Evolutionary conservation across 1,140 invertebrate species (phyloP), one percentile per base, ranked within the genome.

Genomic region (Leptinotarsa lineolata): DNA sequence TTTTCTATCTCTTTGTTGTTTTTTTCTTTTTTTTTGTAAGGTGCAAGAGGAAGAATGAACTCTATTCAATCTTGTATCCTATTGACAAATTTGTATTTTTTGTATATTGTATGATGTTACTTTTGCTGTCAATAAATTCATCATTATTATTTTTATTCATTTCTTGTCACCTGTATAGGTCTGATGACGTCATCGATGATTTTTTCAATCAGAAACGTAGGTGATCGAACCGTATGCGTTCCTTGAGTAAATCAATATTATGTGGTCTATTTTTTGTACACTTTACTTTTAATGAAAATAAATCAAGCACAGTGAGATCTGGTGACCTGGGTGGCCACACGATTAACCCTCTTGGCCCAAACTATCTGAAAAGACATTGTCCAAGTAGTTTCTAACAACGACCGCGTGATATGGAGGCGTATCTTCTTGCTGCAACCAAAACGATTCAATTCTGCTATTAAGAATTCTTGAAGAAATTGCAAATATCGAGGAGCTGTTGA

Each of bases 271-370:
- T 20, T n/a, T 66, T 39, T 21, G 21, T 66, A 45, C 24, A 39
- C 30, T 66, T 66, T 66, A 66, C 64, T 66, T 39, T 66, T 45
- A 2, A 39, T 18, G 4, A 54, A 5, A 54, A 45, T 0, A 58
- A n/a, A 66, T 66, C 30, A 24, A 45, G 64, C 12, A 24, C 24
- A 66, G 24, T 66, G 12, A 66, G 30, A 39, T 66, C 21, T 30
- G 64, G 64, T n/a, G 3, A 66, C 16, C 12, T 39, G 30, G 24
- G 64, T 39, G 64, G 64, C 24, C 30, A 66, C 30, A 24, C n/a
- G 21, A 66, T 66, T 66, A 8, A 30, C 30, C 69, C 48, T 70
- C 11, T 70, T 64, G 60, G 13, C n/a, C 61, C 70, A 13, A 30
- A n/a, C n/a, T n/a, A n/a, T n/a, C n/a, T n/a, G n/a, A n/a, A n/a